Percentiles rank a stretch among this genome's conserved stretches.
phyloP scores from a whole-genome alignment of 2,797 vertebrate species.

The Iguana delicatissima region DNA sequence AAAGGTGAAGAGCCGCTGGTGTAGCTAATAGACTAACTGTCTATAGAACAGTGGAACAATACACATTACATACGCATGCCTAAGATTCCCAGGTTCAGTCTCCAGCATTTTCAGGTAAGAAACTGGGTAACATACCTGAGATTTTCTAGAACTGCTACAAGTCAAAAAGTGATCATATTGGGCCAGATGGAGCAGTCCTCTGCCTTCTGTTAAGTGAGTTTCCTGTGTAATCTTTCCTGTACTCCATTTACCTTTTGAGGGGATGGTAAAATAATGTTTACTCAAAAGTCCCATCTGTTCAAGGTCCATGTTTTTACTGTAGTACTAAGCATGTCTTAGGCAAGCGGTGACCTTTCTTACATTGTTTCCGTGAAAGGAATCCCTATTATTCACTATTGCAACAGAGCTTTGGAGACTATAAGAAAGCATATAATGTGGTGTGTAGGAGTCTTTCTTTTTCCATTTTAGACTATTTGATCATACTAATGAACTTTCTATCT shows the following conservation, averaged over 20 bases:
- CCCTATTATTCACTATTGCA: neutral
- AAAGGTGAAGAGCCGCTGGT: too few species aligned
- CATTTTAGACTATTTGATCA: neutral
- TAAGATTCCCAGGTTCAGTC: neutral
- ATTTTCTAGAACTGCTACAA: neutral
- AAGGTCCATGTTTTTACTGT: neutral
- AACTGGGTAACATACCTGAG: neutral
- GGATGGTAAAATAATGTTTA: neutral
- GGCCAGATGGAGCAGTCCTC: neutral
- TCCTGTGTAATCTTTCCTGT: neutral
- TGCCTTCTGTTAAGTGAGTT: neutral
- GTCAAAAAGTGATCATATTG: neutral
- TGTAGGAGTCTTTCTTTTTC: neutral
- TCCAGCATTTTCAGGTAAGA: neutral
- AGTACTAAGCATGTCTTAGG: neutral
- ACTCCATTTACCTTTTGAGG: neutral
- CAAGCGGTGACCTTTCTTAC: neutral
- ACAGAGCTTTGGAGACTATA: neutral
- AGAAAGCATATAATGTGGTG: neutral
- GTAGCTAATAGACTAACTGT: neutral
- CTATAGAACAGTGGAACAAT: neutral
- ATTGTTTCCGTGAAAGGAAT: neutral
- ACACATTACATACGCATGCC: neutral
- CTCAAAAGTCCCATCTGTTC: neutral
- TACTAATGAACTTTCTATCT: neutral